Conservation (phyloP, 2,888 invertebrate genomes). For the Diarsia dahlii region DNA sequence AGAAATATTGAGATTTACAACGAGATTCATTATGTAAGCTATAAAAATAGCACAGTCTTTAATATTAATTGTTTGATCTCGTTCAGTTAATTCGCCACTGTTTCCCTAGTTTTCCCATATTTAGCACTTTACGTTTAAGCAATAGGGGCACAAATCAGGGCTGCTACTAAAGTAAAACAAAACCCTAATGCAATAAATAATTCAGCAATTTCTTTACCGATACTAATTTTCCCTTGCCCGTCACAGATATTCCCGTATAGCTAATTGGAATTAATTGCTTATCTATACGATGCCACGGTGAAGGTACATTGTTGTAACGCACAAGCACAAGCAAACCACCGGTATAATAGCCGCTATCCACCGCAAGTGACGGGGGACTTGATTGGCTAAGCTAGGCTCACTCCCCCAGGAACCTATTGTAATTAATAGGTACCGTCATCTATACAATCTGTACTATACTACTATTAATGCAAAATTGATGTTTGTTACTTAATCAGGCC, state of each 20-base stretch:
- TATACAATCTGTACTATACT: background rate
- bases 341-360: background rate
- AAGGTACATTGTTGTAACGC: background rate
- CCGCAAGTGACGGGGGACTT: slow-evolving; percentile 23
- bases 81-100: background rate
- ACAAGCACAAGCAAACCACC: background rate
- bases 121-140: background rate
- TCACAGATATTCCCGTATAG: background rate
- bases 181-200: background rate
- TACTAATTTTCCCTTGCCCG: background rate
- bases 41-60: background rate
- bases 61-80: background rate
- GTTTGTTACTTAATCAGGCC: background rate
- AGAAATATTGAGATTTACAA: background rate
- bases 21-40: background rate
- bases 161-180: background rate
- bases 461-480: background rate
- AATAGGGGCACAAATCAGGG: background rate
- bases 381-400: slow-evolving; percentile 22
- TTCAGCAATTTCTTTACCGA: too few species aligned
- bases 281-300: background rate
- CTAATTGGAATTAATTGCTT: slow-evolving; percentile 6
- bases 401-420: background rate
- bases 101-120: background rate
- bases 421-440: slow-evolving; percentile 3